Evolutionary conservation across 2,888 invertebrate genomes (phyloP), one percentile per base, ranked within the genome.

Genomic region (Polydrusus cervinus): DNA sequence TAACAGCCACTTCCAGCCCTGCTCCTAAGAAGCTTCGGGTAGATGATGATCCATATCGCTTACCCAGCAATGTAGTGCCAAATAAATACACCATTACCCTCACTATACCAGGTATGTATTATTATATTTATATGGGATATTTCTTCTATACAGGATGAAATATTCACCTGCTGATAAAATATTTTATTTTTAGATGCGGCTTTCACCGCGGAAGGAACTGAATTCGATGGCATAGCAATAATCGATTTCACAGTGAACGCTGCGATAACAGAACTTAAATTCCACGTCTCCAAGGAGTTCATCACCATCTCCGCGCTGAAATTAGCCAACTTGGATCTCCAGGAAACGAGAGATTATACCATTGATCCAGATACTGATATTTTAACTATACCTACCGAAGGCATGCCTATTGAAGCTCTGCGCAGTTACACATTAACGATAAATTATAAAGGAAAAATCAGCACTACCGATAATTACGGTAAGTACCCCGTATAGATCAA

Each of bases 281-380:
- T 78, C 0, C 77, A 78, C 18, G 68, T 71, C 16, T 25, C 51
- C 10, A 49, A 73, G 25, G 75, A 70, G 20, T 73, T 51, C 30
- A 30, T 78, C 6, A 68, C 43, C 8, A 65, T 78, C 8, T 71
- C 40, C 25, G n/a, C 30, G 14, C 10, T 55, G 14, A 34, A 30
- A 14, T 5, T 55, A 14, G n/a, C 2, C n/a, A n/a, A n/a, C n/a
- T n/a, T n/a, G n/a, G n/a, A n/a, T n/a, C n/a, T n/a, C n/a, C n/a
- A n/a, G n/a, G n/a, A n/a, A n/a, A n/a, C n/a, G n/a, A n/a, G n/a
- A n/a, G 34, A 34, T 25, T 68, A 64, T 43, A 60, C 71, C 14
- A 20, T 71, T 1, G 53, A 78, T 34, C 14, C 34, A 30, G 43
- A 53, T 8, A 76, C 67, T 14, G 72, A 77, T 11, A 75, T 77